A percentile compares a stretch with the other conserved stretches of the same genome.
phyloP scores from a whole-genome alignment of 2,888 invertebrate genomes.

The Sarcophaga caerulescens region DNA sequence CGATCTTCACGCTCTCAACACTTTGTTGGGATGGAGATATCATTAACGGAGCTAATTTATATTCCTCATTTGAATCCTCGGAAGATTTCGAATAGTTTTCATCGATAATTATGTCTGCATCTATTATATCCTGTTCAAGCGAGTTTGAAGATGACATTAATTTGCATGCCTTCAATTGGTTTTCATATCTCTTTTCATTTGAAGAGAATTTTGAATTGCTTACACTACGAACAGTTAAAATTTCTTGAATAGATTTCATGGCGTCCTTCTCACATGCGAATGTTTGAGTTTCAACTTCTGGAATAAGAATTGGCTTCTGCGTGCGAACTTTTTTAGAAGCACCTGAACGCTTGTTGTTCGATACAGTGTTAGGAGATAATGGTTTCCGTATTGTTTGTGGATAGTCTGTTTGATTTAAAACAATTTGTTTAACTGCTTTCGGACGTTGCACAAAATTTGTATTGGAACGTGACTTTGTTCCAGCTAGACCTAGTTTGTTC shows the following conservation, averaged over 20 bases:
- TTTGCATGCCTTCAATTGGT: background rate
- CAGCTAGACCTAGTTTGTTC: background rate
- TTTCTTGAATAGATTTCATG: slow-evolving; percentile 68
- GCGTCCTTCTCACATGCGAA: slow-evolving; percentile 67
- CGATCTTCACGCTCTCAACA: slow-evolving; percentile 41
- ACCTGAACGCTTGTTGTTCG: background rate
- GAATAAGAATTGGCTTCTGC: slow-evolving; percentile 46
- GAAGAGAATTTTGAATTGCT: slow-evolving; percentile 69
- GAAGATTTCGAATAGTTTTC: background rate
- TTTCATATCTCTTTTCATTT: slow-evolving; percentile 14
- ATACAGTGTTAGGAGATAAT: slow-evolving; percentile 10
- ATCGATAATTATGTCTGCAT: background rate
- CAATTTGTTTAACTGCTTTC: slow-evolving; percentile 13
- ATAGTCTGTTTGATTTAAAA: slow-evolving; percentile 33
- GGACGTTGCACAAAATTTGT: slow-evolving; percentile 51
- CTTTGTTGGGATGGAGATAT: slow-evolving; percentile 38
- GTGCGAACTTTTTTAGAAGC: slow-evolving; percentile 1
- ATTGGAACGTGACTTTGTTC: slow-evolving; percentile 22
- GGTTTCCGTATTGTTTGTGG: slow-evolving; percentile 28
- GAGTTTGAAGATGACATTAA: too few relatives aligned
- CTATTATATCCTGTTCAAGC: background rate
- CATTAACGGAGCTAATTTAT: slow-evolving; percentile 67
- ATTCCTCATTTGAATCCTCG: slow-evolving; percentile 64
- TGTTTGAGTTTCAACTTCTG: slow-evolving; percentile 35
- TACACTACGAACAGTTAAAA: slow-evolving; percentile 69